Conservation (phyloP, 2,888 invertebrate genomes). For the Sinohyriopsis cumingii region DNA sequence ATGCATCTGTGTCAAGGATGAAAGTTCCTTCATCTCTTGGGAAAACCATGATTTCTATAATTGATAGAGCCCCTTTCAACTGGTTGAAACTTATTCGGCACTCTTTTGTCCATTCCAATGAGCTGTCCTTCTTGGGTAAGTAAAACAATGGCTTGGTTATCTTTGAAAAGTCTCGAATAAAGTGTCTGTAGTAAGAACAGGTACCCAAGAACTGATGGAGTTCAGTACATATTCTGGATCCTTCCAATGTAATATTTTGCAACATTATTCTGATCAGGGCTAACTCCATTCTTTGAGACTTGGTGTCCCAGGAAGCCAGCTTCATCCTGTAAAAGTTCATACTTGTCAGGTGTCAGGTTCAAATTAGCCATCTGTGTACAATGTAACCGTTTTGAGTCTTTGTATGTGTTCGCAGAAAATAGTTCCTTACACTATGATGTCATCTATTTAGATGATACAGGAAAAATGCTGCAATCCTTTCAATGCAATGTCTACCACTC, state of each 20-base stretch:
- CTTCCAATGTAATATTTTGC: constrained; percentile 9
- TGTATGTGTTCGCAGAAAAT: constrained; percentile 22
- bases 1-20: constrained; percentile 30
- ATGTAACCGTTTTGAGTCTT: constrained; percentile 17
- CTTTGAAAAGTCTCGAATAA: constrained; percentile 11
- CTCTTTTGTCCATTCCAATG: constrained; percentile 17
- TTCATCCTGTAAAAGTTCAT: constrained; percentile 20
- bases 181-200: constrained; percentile 15
- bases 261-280: constrained; percentile 13
- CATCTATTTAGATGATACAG: constrained; percentile 35
- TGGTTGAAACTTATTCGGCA: constrained; percentile 14
- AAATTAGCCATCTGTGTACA: constrained; percentile 23
- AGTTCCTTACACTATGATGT: constrained; percentile 25
- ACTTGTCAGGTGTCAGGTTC: constrained; percentile 38
- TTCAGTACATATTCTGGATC: constrained; percentile 13
- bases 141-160: constrained; percentile 16
- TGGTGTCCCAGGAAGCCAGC: constrained; percentile 28
- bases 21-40: constrained; percentile 16
- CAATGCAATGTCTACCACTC: constrained; percentile 29
- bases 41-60: constrained; percentile 19
- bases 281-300: constrained; percentile 6
- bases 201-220: constrained; percentile 16
- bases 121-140: constrained; percentile 11
- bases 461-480: constrained; percentile 27
- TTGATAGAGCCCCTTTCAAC: constrained; percentile 12